Base-by-base conservation (phyloP, 53 echinoderm and acorn worm genomes). In the Echinarachnius parma region DNA sequence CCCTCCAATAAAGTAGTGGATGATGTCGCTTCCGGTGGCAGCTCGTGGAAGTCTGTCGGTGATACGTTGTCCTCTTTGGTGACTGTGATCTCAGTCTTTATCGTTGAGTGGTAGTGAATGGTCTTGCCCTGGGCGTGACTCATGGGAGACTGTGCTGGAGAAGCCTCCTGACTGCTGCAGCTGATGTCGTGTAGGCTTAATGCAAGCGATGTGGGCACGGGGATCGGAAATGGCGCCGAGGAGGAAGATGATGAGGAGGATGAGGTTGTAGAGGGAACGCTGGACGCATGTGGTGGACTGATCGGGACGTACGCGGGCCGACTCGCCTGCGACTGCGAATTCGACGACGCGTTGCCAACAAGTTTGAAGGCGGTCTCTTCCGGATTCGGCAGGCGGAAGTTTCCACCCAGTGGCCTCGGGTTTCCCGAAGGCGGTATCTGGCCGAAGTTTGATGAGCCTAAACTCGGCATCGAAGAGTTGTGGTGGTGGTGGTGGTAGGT, bases 321-420 rank as follows among this genome's bases (percentile, higher is more conserved):
- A 56, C 55, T 54, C 0, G 8, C 22, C n/a, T 54, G 24, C 39
- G 55, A 37, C n/a, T n/a, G n/a, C n/a, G n/a, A n/a, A n/a, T n/a
- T n/a, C n/a, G n/a, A n/a, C 7, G 46, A 15, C 1, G 32, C 26
- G 35, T 18, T 32, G 5, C 74, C 57, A 4, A 72, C 74, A 2
- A 72, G 30, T 23, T 72, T 72, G 46, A 72, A 72, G 9, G 74
- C 74, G 5, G 74, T 72, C 57, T 72, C 74, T 25, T 72, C 74
- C 16, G 74, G 57, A 27, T 54, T 72, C 2, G 74, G 74, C 16
- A 72, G 24, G 32, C 57, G 74, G 21, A 68, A 68, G 29, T 52
- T 52, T 4, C 68, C 68, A 21, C 68, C 68, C 16, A 14, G 49
- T 31, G 68, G 68, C 1, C 50, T 34, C 18, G 52, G 52, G 52